Conservation (phyloP, 2,888 invertebrate genomes). For the Mesoligia furuncula region DNA sequence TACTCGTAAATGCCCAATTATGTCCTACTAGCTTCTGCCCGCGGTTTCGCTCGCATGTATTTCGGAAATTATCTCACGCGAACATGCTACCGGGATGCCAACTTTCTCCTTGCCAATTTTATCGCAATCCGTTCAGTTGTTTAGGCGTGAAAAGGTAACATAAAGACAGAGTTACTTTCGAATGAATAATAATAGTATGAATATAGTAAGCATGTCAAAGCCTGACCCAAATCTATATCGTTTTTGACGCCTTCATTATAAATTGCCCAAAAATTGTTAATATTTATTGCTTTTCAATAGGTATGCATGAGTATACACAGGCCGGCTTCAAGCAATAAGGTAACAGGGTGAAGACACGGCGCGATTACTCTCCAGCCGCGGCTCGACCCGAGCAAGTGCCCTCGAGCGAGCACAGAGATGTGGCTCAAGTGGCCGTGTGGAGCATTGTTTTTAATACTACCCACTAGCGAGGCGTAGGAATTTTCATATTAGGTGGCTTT, state of each 20-base stretch:
- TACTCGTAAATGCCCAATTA: background rate
- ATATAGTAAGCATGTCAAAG: background rate
- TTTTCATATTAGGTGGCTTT: constrained; percentile 28
- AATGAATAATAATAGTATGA: too few relatives aligned
- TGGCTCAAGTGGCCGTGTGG: constrained; percentile 60
- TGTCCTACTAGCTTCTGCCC: background rate
- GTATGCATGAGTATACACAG: constrained; percentile 31
- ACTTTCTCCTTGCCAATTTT: too few relatives aligned
- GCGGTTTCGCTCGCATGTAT: too few relatives aligned
- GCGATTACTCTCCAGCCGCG: constrained; percentile 53
- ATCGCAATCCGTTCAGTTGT: too few relatives aligned
- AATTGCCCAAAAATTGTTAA: background rate
- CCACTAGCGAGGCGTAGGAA: constrained; percentile 47
- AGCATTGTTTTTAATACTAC: constrained; percentile 65
- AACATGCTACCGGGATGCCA: too few relatives aligned
- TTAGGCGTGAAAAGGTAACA: too few relatives aligned
- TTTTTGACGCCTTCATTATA: background rate
- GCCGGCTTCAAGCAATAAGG: constrained; percentile 54
- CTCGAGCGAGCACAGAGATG: constrained; percentile 63
- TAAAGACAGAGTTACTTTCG: too few relatives aligned
- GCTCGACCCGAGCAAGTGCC: constrained; percentile 60
- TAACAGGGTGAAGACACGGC: constrained; percentile 64
- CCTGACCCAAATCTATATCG: background rate
- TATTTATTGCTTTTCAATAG: constrained; percentile 8
- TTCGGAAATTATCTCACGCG: too few relatives aligned